Conservation (phyloP, 2,888 invertebrate species). For the Steinernema carpocapsae region DNA sequence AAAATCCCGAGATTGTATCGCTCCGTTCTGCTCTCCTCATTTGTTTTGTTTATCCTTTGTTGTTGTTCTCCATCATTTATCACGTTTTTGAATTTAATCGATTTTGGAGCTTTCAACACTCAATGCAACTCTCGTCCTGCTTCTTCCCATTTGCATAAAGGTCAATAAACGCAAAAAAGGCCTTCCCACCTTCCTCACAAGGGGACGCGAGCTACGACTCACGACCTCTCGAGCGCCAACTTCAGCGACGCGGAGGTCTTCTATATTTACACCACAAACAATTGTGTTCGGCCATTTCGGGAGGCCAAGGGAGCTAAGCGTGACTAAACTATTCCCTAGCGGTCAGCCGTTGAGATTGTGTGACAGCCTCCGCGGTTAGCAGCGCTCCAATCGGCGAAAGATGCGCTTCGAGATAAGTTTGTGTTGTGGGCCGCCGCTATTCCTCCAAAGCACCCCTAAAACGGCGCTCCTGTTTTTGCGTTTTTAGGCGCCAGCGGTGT, state of each 20-base stretch:
- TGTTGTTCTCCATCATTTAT: no score
- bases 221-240: neutral
- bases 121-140: no score
- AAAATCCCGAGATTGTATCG: no score
- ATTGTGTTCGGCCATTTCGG: constrained; percentile 20
- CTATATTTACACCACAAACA: constrained; percentile 33
- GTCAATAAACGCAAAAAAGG: no score
- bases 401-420: constrained; percentile 36
- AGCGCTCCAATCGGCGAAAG: constrained; percentile 40
- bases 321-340: constrained; percentile 35
- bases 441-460: neutral
- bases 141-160: no score
- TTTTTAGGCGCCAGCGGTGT: neutral
- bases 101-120: no score
- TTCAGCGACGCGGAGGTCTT: constrained; percentile 1
- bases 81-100: no score
- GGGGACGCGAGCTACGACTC: neutral
- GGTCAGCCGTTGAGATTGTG: constrained; percentile 32
- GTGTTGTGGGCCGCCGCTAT: constrained; percentile 23
- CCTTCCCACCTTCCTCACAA: neutral
- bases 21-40: no score
- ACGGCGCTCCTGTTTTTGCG: neutral
- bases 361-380: constrained; percentile 25
- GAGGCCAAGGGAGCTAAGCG: constrained; percentile 21
- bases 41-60: no score